These are phyloP conservation scores for Oryzias sinensis DNA, from an alignment of 2,797 vertebrate species.

Conservation along the genomic window DNA sequence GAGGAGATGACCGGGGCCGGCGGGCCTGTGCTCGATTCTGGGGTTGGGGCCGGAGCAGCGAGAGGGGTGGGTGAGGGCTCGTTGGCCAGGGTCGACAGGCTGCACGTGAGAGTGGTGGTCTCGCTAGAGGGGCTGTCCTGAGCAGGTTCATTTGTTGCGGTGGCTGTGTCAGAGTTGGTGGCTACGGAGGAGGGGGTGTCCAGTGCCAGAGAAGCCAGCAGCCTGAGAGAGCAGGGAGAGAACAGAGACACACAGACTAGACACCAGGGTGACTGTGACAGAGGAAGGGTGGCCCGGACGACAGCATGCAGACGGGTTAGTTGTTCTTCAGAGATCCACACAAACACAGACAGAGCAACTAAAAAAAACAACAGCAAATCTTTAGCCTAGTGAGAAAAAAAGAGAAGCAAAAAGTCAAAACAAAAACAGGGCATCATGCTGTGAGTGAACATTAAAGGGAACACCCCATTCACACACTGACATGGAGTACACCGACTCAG, in stretches of 20 bases:
- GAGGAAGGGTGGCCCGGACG: conserved; percentile 61
- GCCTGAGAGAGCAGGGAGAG: conserved; percentile 90
- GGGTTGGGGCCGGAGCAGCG: conserved; percentile 55
- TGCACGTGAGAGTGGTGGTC: conserved; percentile 94
- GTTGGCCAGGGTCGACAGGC: conserved; percentile 84
- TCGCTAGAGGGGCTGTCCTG: conserved; percentile 98
- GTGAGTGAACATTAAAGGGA: conserved; percentile 73
- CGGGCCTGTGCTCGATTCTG: conserved; percentile 56
- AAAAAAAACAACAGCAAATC: conserved; percentile 49
- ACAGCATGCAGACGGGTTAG: conserved; percentile 71
- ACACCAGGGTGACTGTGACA: conserved; percentile 82
- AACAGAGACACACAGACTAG: conserved; percentile 86
- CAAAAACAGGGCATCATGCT: conserved; percentile 67
- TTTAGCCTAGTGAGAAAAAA: conserved; percentile 54
- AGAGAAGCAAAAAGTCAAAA: conserved; percentile 11
- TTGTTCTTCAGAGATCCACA: conserved; percentile 50
- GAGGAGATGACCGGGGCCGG: conserved; percentile 44
- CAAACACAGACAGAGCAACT: conserved; percentile 65
- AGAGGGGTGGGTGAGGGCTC: conserved; percentile 82
- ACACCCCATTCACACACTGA: conserved; percentile 71
- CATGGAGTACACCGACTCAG: conserved; percentile 62
- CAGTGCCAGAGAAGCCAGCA: conserved; percentile 88
- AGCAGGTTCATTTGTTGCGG: conserved; percentile 93
- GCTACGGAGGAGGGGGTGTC: conserved; percentile 96
- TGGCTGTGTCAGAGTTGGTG: conserved; percentile 96